Evolutionary conservation across 2,888 invertebrate species (phyloP), one percentile per base, ranked within the genome.

Genomic region (Allygus modestus): DNA sequence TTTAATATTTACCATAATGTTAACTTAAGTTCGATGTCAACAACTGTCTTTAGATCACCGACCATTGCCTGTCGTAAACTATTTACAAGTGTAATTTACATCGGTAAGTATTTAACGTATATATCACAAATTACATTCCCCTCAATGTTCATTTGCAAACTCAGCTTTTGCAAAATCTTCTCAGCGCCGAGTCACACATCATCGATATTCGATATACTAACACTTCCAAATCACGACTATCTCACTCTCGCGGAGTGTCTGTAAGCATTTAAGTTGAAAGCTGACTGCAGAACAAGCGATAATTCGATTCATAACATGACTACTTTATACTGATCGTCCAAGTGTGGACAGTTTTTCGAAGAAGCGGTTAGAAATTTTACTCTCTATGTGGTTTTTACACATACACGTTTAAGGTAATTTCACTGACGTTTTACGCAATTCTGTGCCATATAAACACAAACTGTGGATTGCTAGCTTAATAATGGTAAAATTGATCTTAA

Each of bases 101-200:
- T 41, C 4, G 20, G 41, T 41, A 73, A 73, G 11, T 41, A 73
- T 41, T 41, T 73, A 69, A 15, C 17, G 11, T 11, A 11, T 73
- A 43, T 41, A 41, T 73, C 73, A 73, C 73, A 73, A 37, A 73
- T 73, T 73, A 20, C 54, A 54, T 15, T 46, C 11, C 20, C 23
- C 11, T 1, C 46, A 17, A 46, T 9, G 46, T 46, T 46, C 37
- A 12, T 1, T 58, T 12, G 58, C 23, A 58, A 23, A 23, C 20
- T 23, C n/a, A n/a, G 20, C 37, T 23, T 58, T n/a, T 58, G 23
- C 58, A 23, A n/a, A 58, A 4, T 23, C 23, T 23, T 58, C 23
- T 23, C 9, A 58, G 9, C 23, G 12, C 37, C 37, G 9, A 37
- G 37, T 37, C 4, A 9, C 4, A 37, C 37, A 37, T 9, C 9